Conservation (phyloP, 2,797 vertebrate genomes). For the Clarias laeviceps region DNA sequence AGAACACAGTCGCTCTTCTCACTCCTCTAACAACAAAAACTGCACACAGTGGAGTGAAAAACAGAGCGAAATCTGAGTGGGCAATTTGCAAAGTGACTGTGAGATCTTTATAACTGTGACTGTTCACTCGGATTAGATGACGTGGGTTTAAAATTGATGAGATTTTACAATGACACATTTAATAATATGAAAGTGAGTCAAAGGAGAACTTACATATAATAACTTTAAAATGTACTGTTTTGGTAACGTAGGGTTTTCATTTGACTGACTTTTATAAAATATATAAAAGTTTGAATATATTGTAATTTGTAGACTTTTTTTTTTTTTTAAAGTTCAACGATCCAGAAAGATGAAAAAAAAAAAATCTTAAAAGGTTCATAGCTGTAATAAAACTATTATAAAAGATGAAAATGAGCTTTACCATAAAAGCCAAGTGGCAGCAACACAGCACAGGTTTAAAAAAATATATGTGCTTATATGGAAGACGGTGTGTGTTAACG, state of each 20-base stretch:
- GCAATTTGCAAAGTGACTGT: background rate
- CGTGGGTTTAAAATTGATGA: background rate
- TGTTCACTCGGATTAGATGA: background rate
- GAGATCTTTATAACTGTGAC: background rate
- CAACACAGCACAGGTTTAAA: too few relatives aligned
- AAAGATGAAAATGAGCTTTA: too few relatives aligned
- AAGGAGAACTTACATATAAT: background rate
- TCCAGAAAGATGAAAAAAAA: background rate
- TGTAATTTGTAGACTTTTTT: background rate
- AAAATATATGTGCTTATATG: too few relatives aligned
- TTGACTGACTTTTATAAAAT: background rate
- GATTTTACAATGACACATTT: too few relatives aligned
- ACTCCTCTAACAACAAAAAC: background rate
- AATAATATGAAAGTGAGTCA: background rate
- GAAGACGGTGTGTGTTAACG: too few relatives aligned
- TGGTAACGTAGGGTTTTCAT: background rate
- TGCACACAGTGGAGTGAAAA: background rate
- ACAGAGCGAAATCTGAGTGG: background rate
- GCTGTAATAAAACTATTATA: background rate
- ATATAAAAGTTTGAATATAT: background rate
- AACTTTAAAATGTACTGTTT: background rate
- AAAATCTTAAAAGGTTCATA: background rate
- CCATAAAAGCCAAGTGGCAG: too few relatives aligned
- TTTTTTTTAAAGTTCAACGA: too few relatives aligned
- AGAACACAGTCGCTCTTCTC: background rate